Percentiles rank a stretch among this genome's conserved stretches.
Evolutionary conservation across 2,888 invertebrate species (phyloP).

Genomic region (Megastigmus dorsalis): DNA sequence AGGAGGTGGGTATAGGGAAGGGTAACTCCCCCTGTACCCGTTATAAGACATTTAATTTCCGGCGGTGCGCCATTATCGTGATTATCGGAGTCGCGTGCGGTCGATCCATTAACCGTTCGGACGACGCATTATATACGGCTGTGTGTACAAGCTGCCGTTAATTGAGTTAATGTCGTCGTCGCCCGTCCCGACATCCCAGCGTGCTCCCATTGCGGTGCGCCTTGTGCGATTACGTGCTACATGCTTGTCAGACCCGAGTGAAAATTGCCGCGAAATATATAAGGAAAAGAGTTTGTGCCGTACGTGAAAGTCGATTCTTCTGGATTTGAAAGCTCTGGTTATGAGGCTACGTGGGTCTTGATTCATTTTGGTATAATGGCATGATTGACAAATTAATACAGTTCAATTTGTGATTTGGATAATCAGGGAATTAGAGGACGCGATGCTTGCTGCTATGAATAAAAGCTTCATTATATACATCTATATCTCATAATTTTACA

Average conservation of each 20-base stretch:
- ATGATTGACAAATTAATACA: no score
- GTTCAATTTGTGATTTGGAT: no score
- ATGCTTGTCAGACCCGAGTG: not conserved
- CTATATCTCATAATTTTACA: no score
- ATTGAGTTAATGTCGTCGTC: conserved; percentile 36
- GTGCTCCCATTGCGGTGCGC: not conserved
- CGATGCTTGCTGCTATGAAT: no score
- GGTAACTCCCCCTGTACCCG: not conserved
- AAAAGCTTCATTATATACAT: no score
- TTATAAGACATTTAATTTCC: conserved; percentile 56
- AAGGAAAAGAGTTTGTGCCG: not conserved
- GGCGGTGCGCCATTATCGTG: conserved; percentile 52
- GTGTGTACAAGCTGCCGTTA: not conserved
- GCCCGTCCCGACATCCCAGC: not conserved
- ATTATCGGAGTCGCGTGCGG: conserved; percentile 56
- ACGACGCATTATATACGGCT: not conserved
- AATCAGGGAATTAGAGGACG: no score
- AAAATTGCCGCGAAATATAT: not conserved
- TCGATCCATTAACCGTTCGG: conserved; percentile 47
- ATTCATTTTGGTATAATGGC: no score
- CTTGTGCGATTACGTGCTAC: not conserved
- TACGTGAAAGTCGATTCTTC: not conserved
- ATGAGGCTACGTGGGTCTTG: no score
- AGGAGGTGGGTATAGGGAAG: no score
- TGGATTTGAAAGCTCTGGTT: no score